A percentile compares a stretch with the other conserved stretches of the same genome.
phyloP scores from a whole-genome alignment of 2,797 vertebrate genomes.

The Rhinichthys osculus region DNA sequence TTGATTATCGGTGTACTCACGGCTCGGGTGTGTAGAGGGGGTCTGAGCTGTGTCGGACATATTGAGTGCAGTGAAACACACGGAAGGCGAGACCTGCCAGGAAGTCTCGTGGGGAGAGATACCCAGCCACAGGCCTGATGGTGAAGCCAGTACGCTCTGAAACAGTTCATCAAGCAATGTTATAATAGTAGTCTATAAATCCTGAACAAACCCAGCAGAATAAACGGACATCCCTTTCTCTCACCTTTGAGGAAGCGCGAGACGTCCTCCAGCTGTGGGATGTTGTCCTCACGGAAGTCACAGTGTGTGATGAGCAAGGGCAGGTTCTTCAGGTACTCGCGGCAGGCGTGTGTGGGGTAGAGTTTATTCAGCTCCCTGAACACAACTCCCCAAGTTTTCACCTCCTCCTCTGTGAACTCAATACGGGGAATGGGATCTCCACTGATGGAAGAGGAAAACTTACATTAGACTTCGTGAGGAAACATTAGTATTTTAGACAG shows the following conservation, averaged over 20 bases:
- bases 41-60: conserved; percentile 95
- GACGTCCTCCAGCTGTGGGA: conserved; percentile 96
- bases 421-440: conserved; percentile 92
- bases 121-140: conserved; percentile 95
- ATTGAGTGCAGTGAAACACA: conserved; percentile 98
- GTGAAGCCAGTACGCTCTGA: conserved; percentile 94
- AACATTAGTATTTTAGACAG: not conserved
- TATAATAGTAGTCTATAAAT: not conserved
- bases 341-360: conserved; percentile 95
- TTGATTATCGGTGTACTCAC: conserved; percentile 75
- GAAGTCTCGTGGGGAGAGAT: conserved; percentile 95
- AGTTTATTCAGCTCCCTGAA: conserved; percentile 94
- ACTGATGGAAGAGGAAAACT: conserved; percentile 68
- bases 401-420: conserved; percentile 96
- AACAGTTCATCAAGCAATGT: conserved; percentile 42
- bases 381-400: conserved; percentile 95
- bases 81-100: conserved; percentile 96
- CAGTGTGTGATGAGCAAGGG: conserved; percentile 93
- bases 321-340: conserved; percentile 95
- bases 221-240: not conserved
- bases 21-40: conserved; percentile 98
- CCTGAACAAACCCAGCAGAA: not conserved
- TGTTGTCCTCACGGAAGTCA: conserved; percentile 93
- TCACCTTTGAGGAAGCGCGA: conserved; percentile 94
- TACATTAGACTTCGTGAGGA: not conserved